These are phyloP conservation scores for Petrolisthes cinctipes DNA, from an alignment of 2,888 invertebrate species.

Conservation along the genomic window DNA sequence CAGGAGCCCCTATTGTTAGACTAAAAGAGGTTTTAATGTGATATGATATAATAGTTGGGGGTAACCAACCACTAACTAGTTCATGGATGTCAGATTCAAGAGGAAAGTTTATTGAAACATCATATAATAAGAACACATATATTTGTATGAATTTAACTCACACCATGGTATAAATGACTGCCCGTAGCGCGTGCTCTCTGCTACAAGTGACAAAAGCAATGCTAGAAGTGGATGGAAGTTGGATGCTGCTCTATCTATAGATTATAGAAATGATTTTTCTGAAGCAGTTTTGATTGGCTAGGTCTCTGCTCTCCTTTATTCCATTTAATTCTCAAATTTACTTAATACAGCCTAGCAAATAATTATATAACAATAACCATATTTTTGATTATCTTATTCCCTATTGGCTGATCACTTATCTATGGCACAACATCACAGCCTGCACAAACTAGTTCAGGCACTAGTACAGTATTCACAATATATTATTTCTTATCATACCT, in stretches of 20 bases:
- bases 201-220: conserved; percentile 54
- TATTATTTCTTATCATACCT: conserved; percentile 33
- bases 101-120: conserved; percentile 12
- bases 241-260: conserved; percentile 30
- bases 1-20: too few relatives aligned
- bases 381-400: conserved; percentile 43
- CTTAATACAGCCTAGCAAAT: not conserved
- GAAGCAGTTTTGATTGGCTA: conserved; percentile 56
- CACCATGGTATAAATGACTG: conserved; percentile 60
- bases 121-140: conserved; percentile 53
- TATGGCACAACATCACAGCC: conserved; percentile 61
- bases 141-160: conserved; percentile 62
- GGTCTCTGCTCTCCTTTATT: not conserved
- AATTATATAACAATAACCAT: conserved; percentile 28
- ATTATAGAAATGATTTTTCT: conserved; percentile 22
- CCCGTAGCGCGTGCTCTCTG: conserved; percentile 56
- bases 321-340: not conserved
- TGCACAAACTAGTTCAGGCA: conserved; percentile 61
- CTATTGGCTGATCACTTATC: conserved; percentile 55
- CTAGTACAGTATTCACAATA: conserved; percentile 38
- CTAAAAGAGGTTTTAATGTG: too few relatives aligned
- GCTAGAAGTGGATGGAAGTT: conserved; percentile 57
- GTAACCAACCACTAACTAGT: not conserved
- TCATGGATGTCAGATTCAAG: too few relatives aligned
- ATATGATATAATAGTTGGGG: too few relatives aligned